Conservation (phyloP, 2,113 vertebrate genomes). For the Orientallactaga bullata region DNA sequence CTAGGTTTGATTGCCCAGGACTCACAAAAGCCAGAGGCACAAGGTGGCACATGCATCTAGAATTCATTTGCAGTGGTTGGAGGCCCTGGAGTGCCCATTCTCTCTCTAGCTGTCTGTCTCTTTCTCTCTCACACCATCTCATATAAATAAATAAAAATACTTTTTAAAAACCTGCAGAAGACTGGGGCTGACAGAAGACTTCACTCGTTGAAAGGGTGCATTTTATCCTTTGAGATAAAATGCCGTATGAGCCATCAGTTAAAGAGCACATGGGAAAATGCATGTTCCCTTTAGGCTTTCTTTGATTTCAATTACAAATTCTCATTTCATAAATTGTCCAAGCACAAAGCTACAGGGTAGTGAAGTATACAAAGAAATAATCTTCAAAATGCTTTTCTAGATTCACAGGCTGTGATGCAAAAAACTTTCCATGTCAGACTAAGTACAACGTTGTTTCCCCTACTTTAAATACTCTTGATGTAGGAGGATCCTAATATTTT, state of each 20-base stretch:
- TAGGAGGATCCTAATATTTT: background rate
- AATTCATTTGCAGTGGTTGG: no score
- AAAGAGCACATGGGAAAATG: conserved; percentile 29
- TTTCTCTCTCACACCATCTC: no score
- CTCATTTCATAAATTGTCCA: conserved; percentile 8
- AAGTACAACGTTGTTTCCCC: background rate
- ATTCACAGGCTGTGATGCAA: background rate
- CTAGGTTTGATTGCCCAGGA: no score
- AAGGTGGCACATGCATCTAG: no score
- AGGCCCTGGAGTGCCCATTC: no score
- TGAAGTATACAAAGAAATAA: background rate
- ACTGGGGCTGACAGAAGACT: background rate
- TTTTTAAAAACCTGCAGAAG: background rate
- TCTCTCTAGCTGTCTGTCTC: no score
- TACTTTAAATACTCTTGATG: background rate
- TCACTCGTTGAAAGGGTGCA: background rate
- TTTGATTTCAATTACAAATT: background rate
- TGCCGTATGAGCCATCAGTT: background rate
- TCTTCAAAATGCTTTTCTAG: conserved; percentile 22
- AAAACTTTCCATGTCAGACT: background rate
- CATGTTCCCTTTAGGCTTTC: conserved; percentile 24
- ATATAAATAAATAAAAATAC: no score
- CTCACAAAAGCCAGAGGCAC: no score
- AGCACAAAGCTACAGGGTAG: background rate
- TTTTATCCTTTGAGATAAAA: background rate